phyloP scores from a whole-genome alignment of 2,888 invertebrate species.

The Eupithecia inturbata region DNA sequence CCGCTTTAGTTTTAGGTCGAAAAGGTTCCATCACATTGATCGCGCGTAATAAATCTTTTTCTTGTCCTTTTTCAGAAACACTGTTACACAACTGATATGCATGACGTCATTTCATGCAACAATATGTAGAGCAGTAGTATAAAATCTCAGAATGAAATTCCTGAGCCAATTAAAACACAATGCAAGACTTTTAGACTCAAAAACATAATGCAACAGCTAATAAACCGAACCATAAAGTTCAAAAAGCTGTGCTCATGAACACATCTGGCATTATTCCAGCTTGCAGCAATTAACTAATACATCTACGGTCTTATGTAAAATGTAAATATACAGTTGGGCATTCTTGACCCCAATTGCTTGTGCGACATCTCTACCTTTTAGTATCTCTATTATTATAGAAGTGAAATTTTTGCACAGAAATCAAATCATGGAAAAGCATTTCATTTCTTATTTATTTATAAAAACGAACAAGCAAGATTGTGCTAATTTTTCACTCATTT shows the following conservation, averaged over 20 bases:
- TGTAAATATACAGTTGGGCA: constrained; percentile 25
- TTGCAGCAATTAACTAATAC: constrained; percentile 35
- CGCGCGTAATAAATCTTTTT: neutral
- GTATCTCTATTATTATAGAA: neutral
- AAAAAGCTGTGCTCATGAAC: constrained; percentile 28
- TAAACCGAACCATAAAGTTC: constrained; percentile 21
- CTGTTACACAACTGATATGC: neutral
- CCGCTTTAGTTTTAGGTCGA: neutral
- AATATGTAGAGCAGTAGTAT: neutral
- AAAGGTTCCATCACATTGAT: neutral
- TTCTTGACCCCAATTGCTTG: constrained; percentile 13
- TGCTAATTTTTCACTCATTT: neutral
- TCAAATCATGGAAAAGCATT: neutral
- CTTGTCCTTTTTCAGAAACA: neutral
- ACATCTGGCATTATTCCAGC: constrained; percentile 32
- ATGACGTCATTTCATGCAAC: neutral
- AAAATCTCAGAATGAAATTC: neutral
- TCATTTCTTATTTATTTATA: no score
- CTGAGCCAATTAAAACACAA: neutral
- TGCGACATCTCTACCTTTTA: neutral
- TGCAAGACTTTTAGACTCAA: constrained; percentile 5
- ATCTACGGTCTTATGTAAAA: constrained; percentile 26
- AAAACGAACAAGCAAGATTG: no score
- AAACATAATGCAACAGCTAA: constrained; percentile 7
- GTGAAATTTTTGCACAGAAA: neutral